Evolutionary conservation across 1,140 invertebrate species (phyloP).

Genomic region (Drosophila suzukii): DNA sequence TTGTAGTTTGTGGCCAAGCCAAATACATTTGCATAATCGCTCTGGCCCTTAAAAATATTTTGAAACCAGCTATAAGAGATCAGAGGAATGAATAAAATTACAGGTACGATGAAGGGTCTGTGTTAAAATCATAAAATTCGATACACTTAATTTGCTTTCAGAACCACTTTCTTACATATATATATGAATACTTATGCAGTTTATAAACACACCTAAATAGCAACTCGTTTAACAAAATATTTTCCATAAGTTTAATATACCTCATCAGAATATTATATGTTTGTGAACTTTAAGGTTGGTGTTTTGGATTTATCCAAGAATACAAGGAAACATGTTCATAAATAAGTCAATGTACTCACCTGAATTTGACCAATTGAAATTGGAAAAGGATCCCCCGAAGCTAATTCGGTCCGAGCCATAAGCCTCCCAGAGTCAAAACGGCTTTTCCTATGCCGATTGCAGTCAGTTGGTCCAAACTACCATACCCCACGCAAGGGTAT

Average conservation of each 20-base stretch:
- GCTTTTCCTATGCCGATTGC: slow-evolving; percentile 3
- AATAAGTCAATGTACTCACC: neutral
- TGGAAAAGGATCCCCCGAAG: neutral
- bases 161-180: slow-evolving; percentile 18
- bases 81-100: slow-evolving; percentile 30
- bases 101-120: slow-evolving; percentile 33
- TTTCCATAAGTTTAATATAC: neutral
- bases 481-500: slow-evolving; percentile 38
- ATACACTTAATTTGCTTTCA: slow-evolving; percentile 39
- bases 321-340: too few relatives aligned
- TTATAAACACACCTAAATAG: slow-evolving; percentile 1
- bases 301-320: too few relatives aligned
- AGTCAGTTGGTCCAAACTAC: slow-evolving; percentile 27
- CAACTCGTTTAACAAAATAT: slow-evolving; percentile 5
- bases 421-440: slow-evolving; percentile 4
- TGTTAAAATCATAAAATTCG: slow-evolving; percentile 48
- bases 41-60: slow-evolving; percentile 3
- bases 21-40: slow-evolving; percentile 37
- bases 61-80: slow-evolving; percentile 23
- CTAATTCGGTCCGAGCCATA: neutral
- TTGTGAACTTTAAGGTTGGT: too few relatives aligned
- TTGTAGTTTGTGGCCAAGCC: neutral
- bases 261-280: neutral
- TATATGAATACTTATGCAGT: slow-evolving; percentile 13
- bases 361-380: neutral